A percentile compares a stretch with the other conserved stretches of the same genome.
Evolutionary conservation across 1,140 invertebrate genomes (phyloP).

Genomic region (Berghia stephanieae): DNA sequence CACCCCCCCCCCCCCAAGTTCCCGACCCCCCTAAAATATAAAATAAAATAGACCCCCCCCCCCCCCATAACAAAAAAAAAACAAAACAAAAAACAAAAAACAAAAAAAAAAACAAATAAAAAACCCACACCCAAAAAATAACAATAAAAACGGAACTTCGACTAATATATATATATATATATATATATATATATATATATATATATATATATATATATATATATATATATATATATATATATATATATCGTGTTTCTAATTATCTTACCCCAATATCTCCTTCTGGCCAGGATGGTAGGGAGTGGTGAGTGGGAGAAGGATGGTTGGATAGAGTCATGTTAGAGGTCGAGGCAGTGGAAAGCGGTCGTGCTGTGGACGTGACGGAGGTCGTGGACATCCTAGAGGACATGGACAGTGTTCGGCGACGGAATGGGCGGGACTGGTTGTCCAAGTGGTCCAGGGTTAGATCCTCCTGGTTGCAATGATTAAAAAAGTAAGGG

Average conservation of each 20-base stretch:
- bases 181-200: neutral
- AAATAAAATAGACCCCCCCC: too few species aligned
- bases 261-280: slow-evolving; percentile 28
- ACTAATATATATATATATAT: neutral
- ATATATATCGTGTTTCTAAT: too few species aligned
- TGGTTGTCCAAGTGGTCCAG: slow-evolving; percentile 40
- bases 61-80: too few species aligned
- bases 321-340: too few species aligned
- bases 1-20: too few species aligned
- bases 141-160: neutral
- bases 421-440: slow-evolving; percentile 53
- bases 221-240: too few species aligned
- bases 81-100: too few species aligned
- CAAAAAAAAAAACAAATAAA: too few species aligned
- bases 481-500: slow-evolving; percentile 4
- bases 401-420: slow-evolving; percentile 60
- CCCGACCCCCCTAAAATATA: too few species aligned
- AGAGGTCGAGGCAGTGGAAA: slow-evolving; percentile 43
- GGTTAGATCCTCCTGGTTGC: slow-evolving; percentile 46
- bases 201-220: too few species aligned
- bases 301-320: slow-evolving; percentile 35
- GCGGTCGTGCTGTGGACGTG: slow-evolving; percentile 51
- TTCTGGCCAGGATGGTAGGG: slow-evolving; percentile 39
- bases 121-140: neutral
- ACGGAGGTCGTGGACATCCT: slow-evolving; percentile 49